These are phyloP conservation scores for Chouioia cunea DNA, from an alignment of 2,888 invertebrate genomes.

Conservation along the genomic window DNA sequence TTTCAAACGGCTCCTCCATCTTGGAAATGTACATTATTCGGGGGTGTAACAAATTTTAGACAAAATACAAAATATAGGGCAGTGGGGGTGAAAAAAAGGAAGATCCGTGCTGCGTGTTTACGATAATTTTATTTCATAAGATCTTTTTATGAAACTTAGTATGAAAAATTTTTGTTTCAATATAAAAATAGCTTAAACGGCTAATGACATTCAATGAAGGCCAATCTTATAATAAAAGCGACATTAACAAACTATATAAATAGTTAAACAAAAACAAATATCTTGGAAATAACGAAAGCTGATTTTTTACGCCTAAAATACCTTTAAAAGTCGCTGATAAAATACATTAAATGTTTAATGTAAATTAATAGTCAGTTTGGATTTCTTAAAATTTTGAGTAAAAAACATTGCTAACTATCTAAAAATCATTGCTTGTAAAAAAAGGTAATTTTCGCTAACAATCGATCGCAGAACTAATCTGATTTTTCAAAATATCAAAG, in stretches of 20 bases:
- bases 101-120: neutral
- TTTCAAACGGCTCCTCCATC: no score
- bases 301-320: constrained; percentile 14
- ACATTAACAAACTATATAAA: constrained; percentile 31
- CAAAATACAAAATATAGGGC: neutral
- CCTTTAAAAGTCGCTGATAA: constrained; percentile 1
- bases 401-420: constrained; percentile 16
- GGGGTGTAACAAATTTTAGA: no score
- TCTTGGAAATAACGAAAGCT: constrained; percentile 28
- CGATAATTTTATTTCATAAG: constrained; percentile 22
- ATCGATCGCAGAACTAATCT: constrained; percentile 9
- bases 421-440: constrained; percentile 31
- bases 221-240: constrained; percentile 31
- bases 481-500: constrained; percentile 1
- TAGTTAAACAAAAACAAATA: constrained; percentile 27
- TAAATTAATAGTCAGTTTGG: neutral
- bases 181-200: constrained; percentile 31
- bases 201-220: constrained; percentile 19
- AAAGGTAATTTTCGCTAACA: constrained; percentile 7
- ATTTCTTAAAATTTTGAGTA: constrained; percentile 19
- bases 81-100: neutral
- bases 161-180: constrained; percentile 25
- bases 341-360: constrained; percentile 31
- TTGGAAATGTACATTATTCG: no score
- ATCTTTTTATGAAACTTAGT: constrained; percentile 29